Evolutionary conservation across 1,140 invertebrate species (phyloP).

Genomic region (Drosophila sulfurigaster): DNA sequence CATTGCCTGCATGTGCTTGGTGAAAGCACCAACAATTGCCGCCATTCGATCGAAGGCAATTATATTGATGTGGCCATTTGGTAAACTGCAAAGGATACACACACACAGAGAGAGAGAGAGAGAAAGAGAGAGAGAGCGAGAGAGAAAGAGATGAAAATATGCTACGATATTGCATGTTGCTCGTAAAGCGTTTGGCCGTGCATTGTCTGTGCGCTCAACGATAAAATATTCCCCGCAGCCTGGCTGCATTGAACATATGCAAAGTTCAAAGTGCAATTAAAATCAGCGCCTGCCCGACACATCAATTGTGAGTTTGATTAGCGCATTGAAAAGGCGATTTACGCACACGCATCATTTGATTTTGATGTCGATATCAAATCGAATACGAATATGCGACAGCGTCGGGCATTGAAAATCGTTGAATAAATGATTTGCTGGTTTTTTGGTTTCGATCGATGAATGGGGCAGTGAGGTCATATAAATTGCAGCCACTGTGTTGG

Average conservation of each 20-base stretch:
- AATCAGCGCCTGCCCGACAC: slow-evolving; percentile 31
- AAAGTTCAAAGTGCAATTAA: slow-evolving; percentile 41
- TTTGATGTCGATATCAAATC: slow-evolving; percentile 9
- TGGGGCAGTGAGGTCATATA: neutral
- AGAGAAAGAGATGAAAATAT: slow-evolving; percentile 4
- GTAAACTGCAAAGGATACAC: slow-evolving; percentile 62
- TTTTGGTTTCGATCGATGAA: neutral
- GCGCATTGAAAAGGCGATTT: slow-evolving; percentile 28
- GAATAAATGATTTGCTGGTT: slow-evolving; percentile 18
- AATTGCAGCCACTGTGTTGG: slow-evolving; percentile 6
- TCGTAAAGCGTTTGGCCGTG: slow-evolving; percentile 11
- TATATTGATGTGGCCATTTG: slow-evolving; percentile 84
- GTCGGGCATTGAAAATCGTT: slow-evolving; percentile 2
- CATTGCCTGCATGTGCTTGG: slow-evolving; percentile 82
- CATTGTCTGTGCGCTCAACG: slow-evolving; percentile 4
- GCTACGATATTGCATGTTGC: too few relatives aligned
- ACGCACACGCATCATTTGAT: slow-evolving; percentile 35
- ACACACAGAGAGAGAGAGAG: neutral
- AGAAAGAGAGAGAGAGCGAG: too few relatives aligned
- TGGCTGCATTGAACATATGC: slow-evolving; percentile 16
- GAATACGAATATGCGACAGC: neutral
- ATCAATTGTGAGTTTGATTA: slow-evolving; percentile 43
- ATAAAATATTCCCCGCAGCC: slow-evolving; percentile 33
- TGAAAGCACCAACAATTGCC: slow-evolving; percentile 83
- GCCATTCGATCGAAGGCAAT: slow-evolving; percentile 83